Base-by-base conservation (phyloP, 2,888 invertebrate species). In the Neelides folsomi region DNA sequence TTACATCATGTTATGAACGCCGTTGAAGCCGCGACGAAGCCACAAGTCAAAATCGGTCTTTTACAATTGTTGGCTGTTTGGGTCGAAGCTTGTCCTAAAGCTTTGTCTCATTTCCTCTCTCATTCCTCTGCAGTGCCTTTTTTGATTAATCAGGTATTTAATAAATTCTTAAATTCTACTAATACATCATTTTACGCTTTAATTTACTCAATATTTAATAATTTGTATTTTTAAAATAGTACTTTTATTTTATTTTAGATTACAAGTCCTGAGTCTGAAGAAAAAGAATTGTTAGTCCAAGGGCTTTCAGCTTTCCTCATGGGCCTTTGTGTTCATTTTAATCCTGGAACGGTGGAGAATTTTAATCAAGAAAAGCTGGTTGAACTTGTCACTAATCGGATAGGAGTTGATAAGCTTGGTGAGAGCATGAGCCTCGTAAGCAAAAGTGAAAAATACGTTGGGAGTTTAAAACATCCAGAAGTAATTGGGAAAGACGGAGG, bases 381-480 rank as follows among this genome's bases (percentile, higher is more conserved):
- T 44, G 86, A 86, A 67, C 74, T 95, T 52, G 80, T 97, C 39
- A 82, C 86, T 55, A 86, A 88, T 67, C 77, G 97, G 58, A 86
- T 98, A 54, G 94, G 92, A 6, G 73, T 86, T 62, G 97, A 98
- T 69, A 80, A 80, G 47, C 88, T 90, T 69, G 78, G 83, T 53
- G 82, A 87, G 57, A 88, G 88, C 67, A 74, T 98, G 53, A 79
- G 81, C 48, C 86, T 88, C 63, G 83, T 97, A 51, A 79, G 86
- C 0, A 80, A 85, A 48, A 88, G 89, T 68, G 97, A 97, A 72
- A 77, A 82, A 40, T 98, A 95, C 73, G 86, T 85, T 51, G 80
- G 82, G 67, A 90, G 95, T 13, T 82, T 89, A 16, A 95, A 97
- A 69, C 88, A 88, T 66, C 93, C 97, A 1, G 93, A 95, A 71